Conservation (phyloP, 2,888 invertebrate species). For the Archips xylosteana region DNA sequence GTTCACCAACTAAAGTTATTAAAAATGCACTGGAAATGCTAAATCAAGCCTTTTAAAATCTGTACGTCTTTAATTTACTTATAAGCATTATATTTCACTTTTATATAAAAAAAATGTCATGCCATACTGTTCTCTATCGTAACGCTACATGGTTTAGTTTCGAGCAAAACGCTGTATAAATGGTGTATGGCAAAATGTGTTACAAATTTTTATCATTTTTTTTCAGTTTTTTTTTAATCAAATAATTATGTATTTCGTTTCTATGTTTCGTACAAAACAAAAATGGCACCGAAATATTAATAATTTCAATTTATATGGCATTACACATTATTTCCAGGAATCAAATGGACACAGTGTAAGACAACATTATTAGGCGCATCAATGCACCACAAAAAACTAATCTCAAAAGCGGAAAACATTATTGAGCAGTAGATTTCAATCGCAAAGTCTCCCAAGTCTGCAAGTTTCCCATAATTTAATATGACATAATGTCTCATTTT, state of each 20-base stretch:
- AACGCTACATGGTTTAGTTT: slow-evolving; percentile 45
- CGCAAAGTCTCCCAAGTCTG: too few relatives aligned
- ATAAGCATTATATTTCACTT: slow-evolving; percentile 25
- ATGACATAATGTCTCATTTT: too few relatives aligned
- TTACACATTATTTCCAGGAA: slow-evolving; percentile 21
- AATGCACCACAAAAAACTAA: too few relatives aligned
- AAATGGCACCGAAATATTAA: slow-evolving; percentile 33
- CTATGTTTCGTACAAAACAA: slow-evolving; percentile 19
- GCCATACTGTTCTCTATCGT: slow-evolving; percentile 45
- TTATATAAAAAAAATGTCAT: slow-evolving; percentile 40
- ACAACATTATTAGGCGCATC: too few relatives aligned
- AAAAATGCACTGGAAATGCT: background rate
- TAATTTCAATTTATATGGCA: slow-evolving; percentile 40
- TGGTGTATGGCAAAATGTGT: slow-evolving; percentile 25
- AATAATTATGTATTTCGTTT: slow-evolving; percentile 2
- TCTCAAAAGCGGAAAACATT: too few relatives aligned
- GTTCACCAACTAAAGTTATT: slow-evolving; percentile 12
- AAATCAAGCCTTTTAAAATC: slow-evolving; percentile 25
- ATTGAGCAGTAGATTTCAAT: too few relatives aligned
- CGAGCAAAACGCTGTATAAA: slow-evolving; percentile 22
- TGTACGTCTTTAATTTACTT: slow-evolving; percentile 4
- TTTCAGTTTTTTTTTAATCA: background rate
- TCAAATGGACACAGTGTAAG: background rate
- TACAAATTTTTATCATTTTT: background rate
- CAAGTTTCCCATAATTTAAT: too few relatives aligned